These are phyloP conservation scores for Hyalella azteca DNA, from an alignment of 2,888 invertebrate species.

Conservation along the genomic window DNA sequence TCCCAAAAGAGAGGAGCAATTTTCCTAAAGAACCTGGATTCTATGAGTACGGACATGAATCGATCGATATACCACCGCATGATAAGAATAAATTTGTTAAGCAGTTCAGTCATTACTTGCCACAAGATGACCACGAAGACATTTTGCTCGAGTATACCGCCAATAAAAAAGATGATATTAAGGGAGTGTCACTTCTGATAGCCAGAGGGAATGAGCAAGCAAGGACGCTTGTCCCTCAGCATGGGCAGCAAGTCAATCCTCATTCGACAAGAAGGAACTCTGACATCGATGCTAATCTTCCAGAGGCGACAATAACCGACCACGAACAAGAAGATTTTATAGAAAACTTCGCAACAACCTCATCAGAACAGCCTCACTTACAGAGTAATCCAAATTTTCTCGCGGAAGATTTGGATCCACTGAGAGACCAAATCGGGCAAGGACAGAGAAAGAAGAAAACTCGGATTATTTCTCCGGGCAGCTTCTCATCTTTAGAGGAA, in stretches of 20 bases:
- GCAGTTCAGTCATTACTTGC: conserved; percentile 1
- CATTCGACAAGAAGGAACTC: not conserved
- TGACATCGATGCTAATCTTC: not conserved
- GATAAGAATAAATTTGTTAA: not conserved
- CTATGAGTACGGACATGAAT: not conserved
- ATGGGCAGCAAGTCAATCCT: not conserved
- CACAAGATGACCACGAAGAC: not conserved
- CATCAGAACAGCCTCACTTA: not conserved
- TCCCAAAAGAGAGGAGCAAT: not conserved
- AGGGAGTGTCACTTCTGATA: conserved; percentile 7
- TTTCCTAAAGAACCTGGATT: not conserved
- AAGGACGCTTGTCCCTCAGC: not conserved
- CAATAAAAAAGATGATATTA: conserved; percentile 27
- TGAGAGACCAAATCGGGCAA: not conserved
- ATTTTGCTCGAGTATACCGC: conserved; percentile 6
- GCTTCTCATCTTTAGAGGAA: conserved; percentile 14
- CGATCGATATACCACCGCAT: not conserved
- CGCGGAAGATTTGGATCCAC: not conserved
- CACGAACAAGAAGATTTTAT: not conserved
- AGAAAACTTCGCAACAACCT: not conserved
- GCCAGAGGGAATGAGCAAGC: not conserved
- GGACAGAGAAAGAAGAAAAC: not conserved
- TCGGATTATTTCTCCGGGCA: not conserved
- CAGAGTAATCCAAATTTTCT: not conserved
- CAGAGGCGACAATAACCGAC: not conserved